phyloP scores from a whole-genome alignment of 2,888 invertebrate genomes.

The Thymelicus sylvestris region DNA sequence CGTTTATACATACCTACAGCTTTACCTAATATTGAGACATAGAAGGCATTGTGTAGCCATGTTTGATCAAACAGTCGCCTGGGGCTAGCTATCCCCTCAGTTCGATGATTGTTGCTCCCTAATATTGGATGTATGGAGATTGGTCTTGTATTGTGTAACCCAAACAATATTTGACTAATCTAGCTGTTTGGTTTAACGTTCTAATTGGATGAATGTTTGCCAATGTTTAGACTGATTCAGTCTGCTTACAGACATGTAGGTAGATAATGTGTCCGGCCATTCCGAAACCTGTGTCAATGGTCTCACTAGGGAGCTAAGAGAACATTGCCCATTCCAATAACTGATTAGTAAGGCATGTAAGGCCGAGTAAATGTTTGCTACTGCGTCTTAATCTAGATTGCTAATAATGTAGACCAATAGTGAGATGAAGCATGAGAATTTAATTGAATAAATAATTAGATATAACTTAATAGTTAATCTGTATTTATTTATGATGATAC shows the following conservation, averaged over 20 bases:
- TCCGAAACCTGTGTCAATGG: conserved; percentile 18
- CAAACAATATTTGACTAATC: conserved; percentile 77
- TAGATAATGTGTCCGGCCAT: conserved; percentile 27
- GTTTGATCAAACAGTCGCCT: conserved; percentile 50
- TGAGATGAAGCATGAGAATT: too few species aligned
- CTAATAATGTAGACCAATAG: neutral
- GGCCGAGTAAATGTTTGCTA: conserved; percentile 7
- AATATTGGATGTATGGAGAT: conserved; percentile 72
- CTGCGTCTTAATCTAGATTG: conserved; percentile 6
- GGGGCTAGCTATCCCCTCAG: conserved; percentile 52
- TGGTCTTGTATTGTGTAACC: conserved; percentile 66
- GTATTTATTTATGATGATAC: too few species aligned
- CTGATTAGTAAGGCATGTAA: conserved; percentile 18
- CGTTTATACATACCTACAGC: neutral
- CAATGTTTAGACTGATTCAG: conserved; percentile 52
- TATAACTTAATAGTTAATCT: too few species aligned
- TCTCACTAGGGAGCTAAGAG: conserved; percentile 27
- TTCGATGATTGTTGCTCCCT: conserved; percentile 54
- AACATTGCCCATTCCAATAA: conserved; percentile 23
- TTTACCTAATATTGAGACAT: conserved; percentile 42
- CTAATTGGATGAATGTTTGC: conserved; percentile 70
- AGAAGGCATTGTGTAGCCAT: conserved; percentile 41
- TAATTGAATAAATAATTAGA: too few species aligned
- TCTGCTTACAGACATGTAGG: conserved; percentile 45
- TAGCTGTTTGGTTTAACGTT: conserved; percentile 64